Conservation (phyloP, 1,140 invertebrate species). For the Drosophila grimshawi region DNA sequence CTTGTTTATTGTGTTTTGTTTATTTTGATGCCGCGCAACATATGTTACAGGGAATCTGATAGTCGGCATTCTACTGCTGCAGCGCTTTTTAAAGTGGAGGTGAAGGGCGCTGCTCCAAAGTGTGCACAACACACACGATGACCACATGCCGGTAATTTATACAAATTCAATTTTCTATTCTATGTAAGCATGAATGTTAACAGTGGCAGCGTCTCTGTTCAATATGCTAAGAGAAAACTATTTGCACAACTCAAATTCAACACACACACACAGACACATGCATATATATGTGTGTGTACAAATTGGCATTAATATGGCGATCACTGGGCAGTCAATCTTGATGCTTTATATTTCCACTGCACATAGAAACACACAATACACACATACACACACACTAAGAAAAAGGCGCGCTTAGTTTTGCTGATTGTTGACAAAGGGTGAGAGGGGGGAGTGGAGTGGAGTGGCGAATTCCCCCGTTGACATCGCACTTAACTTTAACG, state of each 20-base stretch:
- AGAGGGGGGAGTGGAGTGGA: constrained; percentile 7
- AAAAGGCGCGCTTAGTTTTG: constrained; percentile 22
- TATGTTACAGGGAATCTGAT: constrained; percentile 9
- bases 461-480: constrained; percentile 9
- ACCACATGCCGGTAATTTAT: constrained; percentile 70
- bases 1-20: too few relatives aligned
- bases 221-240: not conserved
- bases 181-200: not conserved
- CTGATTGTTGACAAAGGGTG: constrained; percentile 34
- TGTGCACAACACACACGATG: constrained; percentile 36
- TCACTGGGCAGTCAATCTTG: constrained; percentile 3
- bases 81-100: constrained; percentile 8
- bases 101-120: constrained; percentile 29
- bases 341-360: constrained; percentile 18
- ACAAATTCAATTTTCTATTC: constrained; percentile 39
- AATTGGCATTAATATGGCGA: constrained; percentile 6
- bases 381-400: constrained; percentile 9
- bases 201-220: constrained; percentile 7
- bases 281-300: not conserved
- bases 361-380: constrained; percentile 8
- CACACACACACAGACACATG: not conserved
- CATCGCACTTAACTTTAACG: constrained; percentile 43
- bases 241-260: constrained; percentile 23
- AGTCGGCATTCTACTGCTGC: constrained; percentile 9
- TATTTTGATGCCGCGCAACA: too few relatives aligned